Evolutionary conservation across 2,113 vertebrate species (phyloP), one percentile per base, ranked within the genome.

Genomic region (Notiomystis cincta): DNA sequence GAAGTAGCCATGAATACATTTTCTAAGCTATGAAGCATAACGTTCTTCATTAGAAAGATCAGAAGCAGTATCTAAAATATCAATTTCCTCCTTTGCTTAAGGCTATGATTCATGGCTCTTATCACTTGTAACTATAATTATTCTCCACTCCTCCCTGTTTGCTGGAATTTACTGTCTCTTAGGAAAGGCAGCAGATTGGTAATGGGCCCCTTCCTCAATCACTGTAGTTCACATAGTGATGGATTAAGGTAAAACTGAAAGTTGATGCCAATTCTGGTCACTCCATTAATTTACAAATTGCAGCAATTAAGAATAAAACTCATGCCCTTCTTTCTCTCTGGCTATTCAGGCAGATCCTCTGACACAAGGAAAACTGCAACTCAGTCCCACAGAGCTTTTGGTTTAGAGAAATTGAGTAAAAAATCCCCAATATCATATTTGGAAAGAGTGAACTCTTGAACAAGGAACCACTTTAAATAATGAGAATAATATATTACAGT

Each of bases 71-170:
- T 72, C 51, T 85, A 73, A 90, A 86, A 44, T 58, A 78, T 10
- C 42, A 56, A 7, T 51, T 45, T 89, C 69, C 77, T 89, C 67
- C 64, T 90, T 93, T 86, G 82, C 91, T 89, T 73, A 37, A 42
- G 79, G 83, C 77, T 93, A 57, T 87, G 83, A 87, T 92, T 93
- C 72, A 82, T 73, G 57, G 69, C 56, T 89, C 42, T 83, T 89
- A 73, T 70, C 72, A 54, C 47, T 84, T 45, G 12, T 54, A 91
- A 89, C 91, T 77, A 6, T 58, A 91, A 87, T 93, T 70, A 47
- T 38, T 87, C 69, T 73, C 33, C 35, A 70, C 58, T 38, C 72
- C 62, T 87, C 64, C 65, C 83, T 38, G 56, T 70, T 87, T 40
- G 30, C 60, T 95, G 83, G 77, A 73, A 81, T 66, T 89, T 81